Conservation (phyloP, 2,113 vertebrate genomes). For the Prochilodus magdalenae region DNA sequence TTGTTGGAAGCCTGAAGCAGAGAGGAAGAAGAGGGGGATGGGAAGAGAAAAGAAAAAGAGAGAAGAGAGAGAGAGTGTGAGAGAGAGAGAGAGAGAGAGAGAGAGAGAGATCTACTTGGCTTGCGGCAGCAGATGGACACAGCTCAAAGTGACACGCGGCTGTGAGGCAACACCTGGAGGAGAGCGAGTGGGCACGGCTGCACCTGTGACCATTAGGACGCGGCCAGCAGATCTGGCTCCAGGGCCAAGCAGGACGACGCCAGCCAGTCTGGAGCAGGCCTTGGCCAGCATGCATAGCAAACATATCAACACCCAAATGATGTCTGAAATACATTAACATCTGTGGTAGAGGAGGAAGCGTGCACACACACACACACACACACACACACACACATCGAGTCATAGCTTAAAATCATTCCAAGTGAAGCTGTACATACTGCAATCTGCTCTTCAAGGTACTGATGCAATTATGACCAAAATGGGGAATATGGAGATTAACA, state of each 20-base stretch:
- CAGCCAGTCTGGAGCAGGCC: slow-evolving; percentile 65
- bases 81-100: not conserved
- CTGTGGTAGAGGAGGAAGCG: slow-evolving; percentile 58
- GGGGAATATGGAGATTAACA: slow-evolving; percentile 37
- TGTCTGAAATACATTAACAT: slow-evolving; percentile 56
- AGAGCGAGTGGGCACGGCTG: slow-evolving; percentile 70
- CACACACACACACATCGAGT: slow-evolving; percentile 30
- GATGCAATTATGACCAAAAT: slow-evolving; percentile 51
- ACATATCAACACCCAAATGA: slow-evolving; percentile 67
- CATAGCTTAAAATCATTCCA: slow-evolving; percentile 45
- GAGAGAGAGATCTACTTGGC: slow-evolving; percentile 44
- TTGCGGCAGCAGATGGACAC: slow-evolving; percentile 76
- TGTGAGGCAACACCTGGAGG: slow-evolving; percentile 79
- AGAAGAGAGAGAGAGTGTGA: not conserved
- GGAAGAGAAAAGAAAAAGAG: not conserved
- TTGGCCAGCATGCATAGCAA: slow-evolving; percentile 66
- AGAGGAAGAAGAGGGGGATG: not conserved
- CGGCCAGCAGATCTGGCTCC: slow-evolving; percentile 40
- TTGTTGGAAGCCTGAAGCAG: not conserved
- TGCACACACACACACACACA: slow-evolving; percentile 28
- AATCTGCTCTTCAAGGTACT: slow-evolving; percentile 48
- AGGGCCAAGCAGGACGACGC: slow-evolving; percentile 54
- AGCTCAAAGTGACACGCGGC: slow-evolving; percentile 75
- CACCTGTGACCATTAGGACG: slow-evolving; percentile 74
- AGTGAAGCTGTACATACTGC: slow-evolving; percentile 36